Evolutionary conservation across 2,113 vertebrate genomes (phyloP), one percentile per base, ranked within the genome.

Genomic region (Uria lomvia): DNA sequence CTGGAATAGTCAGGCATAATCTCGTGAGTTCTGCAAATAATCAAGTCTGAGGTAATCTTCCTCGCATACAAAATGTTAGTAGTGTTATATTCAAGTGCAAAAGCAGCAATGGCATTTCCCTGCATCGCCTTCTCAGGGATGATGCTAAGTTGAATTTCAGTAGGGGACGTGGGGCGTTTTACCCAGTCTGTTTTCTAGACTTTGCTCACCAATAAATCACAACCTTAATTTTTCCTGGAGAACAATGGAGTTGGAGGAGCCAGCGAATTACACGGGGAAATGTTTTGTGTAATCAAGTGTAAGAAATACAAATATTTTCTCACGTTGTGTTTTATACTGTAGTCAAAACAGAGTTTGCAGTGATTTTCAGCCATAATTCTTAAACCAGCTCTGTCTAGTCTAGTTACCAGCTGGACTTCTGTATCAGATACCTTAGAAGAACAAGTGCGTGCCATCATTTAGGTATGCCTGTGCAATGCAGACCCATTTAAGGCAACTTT

Each of bases 291-390:
- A 88, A 58, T 86, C 45, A 49, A 72, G 71, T 40, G 3, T 55
- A 60, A 90, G 82, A 91, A 92, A 84, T 45, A 74, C 38, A 80
- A 73, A 77, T 78, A 85, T 81, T 96, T 93, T 87, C 84, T 81
- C 42, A 18, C 5, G 2, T 27, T 83, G 86, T 83, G 56, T 79
- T 88, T 92, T 71, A 50, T 67, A 27, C 45, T 63, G 86, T 49
- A 70, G 76, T 80, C 79, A 88, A 58, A 92, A 73, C 83, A 77
- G 81, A 47, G 49, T 58, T 65, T 86, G 92, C 76, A 49, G 72
- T 86, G 95, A 66, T 92, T 94, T 88, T 77, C 84, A 67, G 53
- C 55, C 26, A 3, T 63, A 74, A 80, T 95, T 95, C 73, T 55
- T 66, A 9, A 93, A 63, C 34, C 75, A 89, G 83, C 59, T 81